Conservation (phyloP, 1,140 invertebrate species). For the Scaptomyza pallida region DNA sequence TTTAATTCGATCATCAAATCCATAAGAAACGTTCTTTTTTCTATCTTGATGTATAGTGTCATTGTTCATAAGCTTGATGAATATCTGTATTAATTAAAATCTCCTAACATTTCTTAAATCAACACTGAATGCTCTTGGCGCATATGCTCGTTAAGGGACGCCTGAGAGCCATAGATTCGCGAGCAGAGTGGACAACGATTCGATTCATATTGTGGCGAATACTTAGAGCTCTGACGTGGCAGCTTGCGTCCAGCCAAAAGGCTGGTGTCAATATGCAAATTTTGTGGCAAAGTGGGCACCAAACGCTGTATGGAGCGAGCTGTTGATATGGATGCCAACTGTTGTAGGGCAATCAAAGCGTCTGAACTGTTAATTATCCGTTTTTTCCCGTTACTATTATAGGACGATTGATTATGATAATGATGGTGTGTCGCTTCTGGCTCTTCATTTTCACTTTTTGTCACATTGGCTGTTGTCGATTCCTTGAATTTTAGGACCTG, state of each 20-base stretch:
- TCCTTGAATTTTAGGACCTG: constrained; percentile 20
- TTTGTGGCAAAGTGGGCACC: constrained; percentile 63
- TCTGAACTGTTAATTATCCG: constrained; percentile 53
- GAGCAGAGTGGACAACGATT: constrained; percentile 81
- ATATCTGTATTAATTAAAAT: not conserved
- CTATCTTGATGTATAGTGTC: too few relatives aligned
- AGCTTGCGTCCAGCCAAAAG: constrained; percentile 63
- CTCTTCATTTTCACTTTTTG: constrained; percentile 57
- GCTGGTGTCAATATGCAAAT: constrained; percentile 62
- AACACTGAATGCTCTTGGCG: constrained; percentile 81
- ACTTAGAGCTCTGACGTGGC: constrained; percentile 61
- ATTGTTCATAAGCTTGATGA: too few relatives aligned
- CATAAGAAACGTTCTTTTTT: too few relatives aligned
- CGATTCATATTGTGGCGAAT: constrained; percentile 67
- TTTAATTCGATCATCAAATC: too few relatives aligned
- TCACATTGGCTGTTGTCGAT: not conserved
- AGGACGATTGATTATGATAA: not conserved
- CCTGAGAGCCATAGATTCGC: constrained; percentile 75
- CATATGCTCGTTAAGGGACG: constrained; percentile 83
- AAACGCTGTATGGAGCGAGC: constrained; percentile 70
- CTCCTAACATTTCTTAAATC: constrained; percentile 46
- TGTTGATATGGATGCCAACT: constrained; percentile 80
- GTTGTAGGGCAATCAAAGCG: constrained; percentile 75
- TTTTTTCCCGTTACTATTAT: constrained; percentile 42
- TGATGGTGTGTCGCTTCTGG: constrained; percentile 15